phyloP scores from a whole-genome alignment of 2,113 vertebrate genomes.

The Alectura lathami region DNA sequence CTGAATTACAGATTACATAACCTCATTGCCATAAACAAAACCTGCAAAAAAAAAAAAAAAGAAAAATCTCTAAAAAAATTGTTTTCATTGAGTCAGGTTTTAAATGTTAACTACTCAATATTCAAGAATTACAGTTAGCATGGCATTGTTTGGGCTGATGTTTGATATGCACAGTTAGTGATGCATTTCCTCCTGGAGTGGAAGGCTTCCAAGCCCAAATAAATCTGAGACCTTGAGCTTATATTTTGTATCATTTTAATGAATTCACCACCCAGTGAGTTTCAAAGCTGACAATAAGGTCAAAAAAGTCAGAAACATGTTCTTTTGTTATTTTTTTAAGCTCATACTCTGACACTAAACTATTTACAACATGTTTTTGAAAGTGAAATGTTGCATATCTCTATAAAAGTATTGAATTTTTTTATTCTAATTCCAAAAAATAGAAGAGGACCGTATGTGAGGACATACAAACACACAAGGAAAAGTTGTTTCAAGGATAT shows the following conservation, averaged over 20 bases:
- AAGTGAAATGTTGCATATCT: constrained; percentile 30
- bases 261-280: constrained; percentile 8
- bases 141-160: background rate
- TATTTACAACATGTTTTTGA: constrained; percentile 27
- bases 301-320: constrained; percentile 21
- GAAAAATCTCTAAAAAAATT: background rate
- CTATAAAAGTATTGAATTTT: background rate
- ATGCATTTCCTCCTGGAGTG: constrained; percentile 1
- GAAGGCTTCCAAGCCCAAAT: constrained; percentile 7
- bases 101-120: background rate
- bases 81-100: background rate
- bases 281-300: constrained; percentile 23
- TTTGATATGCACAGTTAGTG: background rate
- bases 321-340: constrained; percentile 41
- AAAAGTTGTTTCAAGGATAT: background rate
- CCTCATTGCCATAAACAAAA: background rate
- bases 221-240: constrained; percentile 2
- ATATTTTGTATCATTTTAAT: constrained; percentile 36
- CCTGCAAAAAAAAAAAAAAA: constrained; percentile 12
- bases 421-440: background rate
- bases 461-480: background rate
- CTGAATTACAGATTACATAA: constrained; percentile 8
- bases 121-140: background rate
- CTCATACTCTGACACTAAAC: background rate
- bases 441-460: background rate